Conservation (phyloP, 53 echinoderm and acorn worm species). For the Luidia sarsii region DNA sequence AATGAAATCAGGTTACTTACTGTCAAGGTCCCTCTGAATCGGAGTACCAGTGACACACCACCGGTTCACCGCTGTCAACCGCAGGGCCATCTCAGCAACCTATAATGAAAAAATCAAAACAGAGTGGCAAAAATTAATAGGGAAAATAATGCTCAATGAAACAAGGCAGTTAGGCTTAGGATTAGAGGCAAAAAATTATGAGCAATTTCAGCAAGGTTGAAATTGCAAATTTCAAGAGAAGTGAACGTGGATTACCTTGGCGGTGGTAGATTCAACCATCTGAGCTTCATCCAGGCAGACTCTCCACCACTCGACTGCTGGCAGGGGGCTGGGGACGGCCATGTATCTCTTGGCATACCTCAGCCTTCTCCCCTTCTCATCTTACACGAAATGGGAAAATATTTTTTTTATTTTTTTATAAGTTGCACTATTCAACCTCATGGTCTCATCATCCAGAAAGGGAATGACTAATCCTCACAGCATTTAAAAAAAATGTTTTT, state of each 20-base stretch:
- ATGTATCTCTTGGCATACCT: constrained; percentile 95
- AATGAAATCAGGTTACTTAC: constrained; percentile 54
- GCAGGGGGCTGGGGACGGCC: constrained; percentile 92
- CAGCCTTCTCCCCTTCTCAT: constrained; percentile 58
- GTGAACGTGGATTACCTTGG: constrained; percentile 78
- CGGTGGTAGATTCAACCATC: constrained; percentile 93
- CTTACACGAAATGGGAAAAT: constrained; percentile 33
- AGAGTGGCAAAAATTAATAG: too few relatives aligned
- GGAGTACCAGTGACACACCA: constrained; percentile 99
- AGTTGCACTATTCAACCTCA: too few relatives aligned
- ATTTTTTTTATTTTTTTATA: too few relatives aligned
- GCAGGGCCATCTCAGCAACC: constrained; percentile 94
- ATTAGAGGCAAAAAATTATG: too few relatives aligned
- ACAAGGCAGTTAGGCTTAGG: too few relatives aligned
- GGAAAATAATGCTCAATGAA: too few relatives aligned
- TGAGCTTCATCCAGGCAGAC: constrained; percentile 97
- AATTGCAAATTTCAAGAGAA: too few relatives aligned
- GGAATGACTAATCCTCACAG: too few relatives aligned
- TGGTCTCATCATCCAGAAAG: too few relatives aligned
- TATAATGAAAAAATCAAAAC: too few relatives aligned
- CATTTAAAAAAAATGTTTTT: too few relatives aligned
- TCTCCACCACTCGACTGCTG: constrained; percentile 97
- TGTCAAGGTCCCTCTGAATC: constrained; percentile 84
- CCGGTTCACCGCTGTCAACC: constrained; percentile 78
- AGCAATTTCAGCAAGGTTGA: too few relatives aligned